Base-by-base conservation (phyloP, 2,888 invertebrate species). In the Macrosoma leucophasiata region DNA sequence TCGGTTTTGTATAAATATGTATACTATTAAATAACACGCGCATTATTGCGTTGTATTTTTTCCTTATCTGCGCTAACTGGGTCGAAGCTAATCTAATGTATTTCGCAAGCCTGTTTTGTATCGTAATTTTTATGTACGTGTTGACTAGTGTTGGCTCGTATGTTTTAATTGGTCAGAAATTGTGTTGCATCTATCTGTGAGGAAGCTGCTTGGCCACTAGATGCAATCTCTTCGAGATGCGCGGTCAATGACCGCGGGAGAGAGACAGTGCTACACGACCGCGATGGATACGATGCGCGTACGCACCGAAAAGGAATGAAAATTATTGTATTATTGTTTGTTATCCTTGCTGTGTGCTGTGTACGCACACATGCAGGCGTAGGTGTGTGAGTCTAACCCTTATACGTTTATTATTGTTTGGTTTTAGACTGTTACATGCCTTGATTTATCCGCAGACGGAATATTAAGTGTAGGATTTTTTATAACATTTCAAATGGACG, bases 301-400 rank as follows among this genome's bases (percentile, higher is more conserved):
- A 82, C 84, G 79, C 82, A 79, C 73, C 73, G 73, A 79, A 79
- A 76, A 78, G 72, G 74, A 82, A 79, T 75, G 68, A 75, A 82
- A 76, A 77, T 75, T 53, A 74, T 79, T 77, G 66, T 79, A 66
- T 74, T 73, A 75, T 70, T 77, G 72, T 77, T 73, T 71, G 69
- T 68, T 71, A 64, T 72, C 66, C 62, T 68, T 72, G 62, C 62
- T 65, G 49, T 61, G 52, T 59, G 55, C 47, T 10, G 11, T 12
- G n/a, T n/a, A n/a, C n/a, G n/a, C n/a, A n/a, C n/a, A 52, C 52
- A 57, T 56, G 45, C 47, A 48, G 47, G 49, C 46, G 46, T 43
- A 46, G 41, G 42, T 59, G 62, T 66, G 64, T 67, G 64, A 49
- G 55, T 65, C 66, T 70, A 69, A 66, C 63, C 55, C 56, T 55